Evolutionary conservation across 2,113 vertebrate species (phyloP).

Genomic region (Boulengeromyrus knoepffleri): DNA sequence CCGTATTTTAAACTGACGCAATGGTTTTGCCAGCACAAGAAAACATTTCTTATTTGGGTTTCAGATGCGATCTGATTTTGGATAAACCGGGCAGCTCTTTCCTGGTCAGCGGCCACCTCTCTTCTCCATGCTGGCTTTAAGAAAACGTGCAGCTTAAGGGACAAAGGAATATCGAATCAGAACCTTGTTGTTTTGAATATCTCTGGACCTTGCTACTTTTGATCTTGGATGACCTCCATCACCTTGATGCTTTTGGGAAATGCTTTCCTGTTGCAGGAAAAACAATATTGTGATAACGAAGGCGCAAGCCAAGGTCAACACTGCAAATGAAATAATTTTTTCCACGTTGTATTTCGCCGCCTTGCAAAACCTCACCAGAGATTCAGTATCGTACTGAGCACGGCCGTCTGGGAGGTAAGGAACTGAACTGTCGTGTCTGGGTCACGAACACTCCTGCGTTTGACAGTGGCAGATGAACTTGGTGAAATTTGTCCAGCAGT

Average conservation of each 20-base stretch:
- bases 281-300: constrained; percentile 47
- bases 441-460: neutral
- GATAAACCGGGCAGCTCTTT: constrained; percentile 16
- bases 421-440: neutral
- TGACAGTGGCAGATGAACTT: neutral
- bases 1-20: neutral
- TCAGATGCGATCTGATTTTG: constrained; percentile 12
- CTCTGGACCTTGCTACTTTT: constrained; percentile 42
- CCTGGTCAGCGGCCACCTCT: neutral
- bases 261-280: constrained; percentile 55
- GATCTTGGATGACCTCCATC: constrained; percentile 48
- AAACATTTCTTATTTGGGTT: constrained; percentile 14
- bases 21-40: constrained; percentile 6
- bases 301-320: constrained; percentile 47
- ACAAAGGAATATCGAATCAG: neutral
- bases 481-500: neutral
- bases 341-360: constrained; percentile 34
- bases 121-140: constrained; percentile 5
- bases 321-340: constrained; percentile 45
- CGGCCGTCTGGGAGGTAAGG: constrained; percentile 3
- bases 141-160: neutral
- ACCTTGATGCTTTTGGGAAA: constrained; percentile 52
- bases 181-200: constrained; percentile 23
- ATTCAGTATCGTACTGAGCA: constrained; percentile 39
- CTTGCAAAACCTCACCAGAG: constrained; percentile 30